Evolutionary conservation across 2,113 vertebrate genomes (phyloP).

Genomic region (Trichechus manatus): DNA sequence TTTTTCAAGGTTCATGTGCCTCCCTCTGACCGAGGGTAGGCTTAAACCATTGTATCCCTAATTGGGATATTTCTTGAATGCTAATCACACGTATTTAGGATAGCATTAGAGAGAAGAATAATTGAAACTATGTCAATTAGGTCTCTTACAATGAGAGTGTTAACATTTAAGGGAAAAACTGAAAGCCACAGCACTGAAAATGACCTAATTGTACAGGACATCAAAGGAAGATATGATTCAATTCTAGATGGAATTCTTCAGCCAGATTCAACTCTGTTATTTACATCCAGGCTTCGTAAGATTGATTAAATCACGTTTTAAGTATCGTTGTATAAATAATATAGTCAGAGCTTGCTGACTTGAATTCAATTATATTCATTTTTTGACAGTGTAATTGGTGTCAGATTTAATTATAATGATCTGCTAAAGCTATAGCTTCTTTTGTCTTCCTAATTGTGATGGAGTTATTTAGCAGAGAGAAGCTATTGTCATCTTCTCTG

Average conservation of each 20-base stretch:
- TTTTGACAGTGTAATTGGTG: slow-evolving; percentile 63
- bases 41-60: neutral
- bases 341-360: slow-evolving; percentile 60
- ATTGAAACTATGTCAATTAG: slow-evolving; percentile 22
- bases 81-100: neutral
- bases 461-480: slow-evolving; percentile 49
- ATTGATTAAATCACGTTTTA: slow-evolving; percentile 62
- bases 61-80: neutral
- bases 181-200: neutral
- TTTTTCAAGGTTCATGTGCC: neutral
- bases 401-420: slow-evolving; percentile 72
- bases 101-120: slow-evolving; percentile 48
- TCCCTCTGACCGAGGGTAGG: neutral
- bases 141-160: neutral
- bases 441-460: slow-evolving; percentile 71
- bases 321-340: slow-evolving; percentile 68
- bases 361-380: slow-evolving; percentile 75
- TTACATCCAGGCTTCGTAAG: slow-evolving; percentile 39
- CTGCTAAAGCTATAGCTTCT: slow-evolving; percentile 60
- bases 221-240: neutral
- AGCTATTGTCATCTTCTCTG: slow-evolving; percentile 50
- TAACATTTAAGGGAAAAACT: slow-evolving; percentile 33
- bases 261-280: slow-evolving; percentile 17
- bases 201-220: neutral
- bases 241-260: slow-evolving; percentile 5